A percentile compares a stretch with the other conserved stretches of the same genome.
These are phyloP conservation scores for Megaceryle torquata DNA, from an alignment of 2,113 vertebrate genomes.

Conservation along the genomic window DNA sequence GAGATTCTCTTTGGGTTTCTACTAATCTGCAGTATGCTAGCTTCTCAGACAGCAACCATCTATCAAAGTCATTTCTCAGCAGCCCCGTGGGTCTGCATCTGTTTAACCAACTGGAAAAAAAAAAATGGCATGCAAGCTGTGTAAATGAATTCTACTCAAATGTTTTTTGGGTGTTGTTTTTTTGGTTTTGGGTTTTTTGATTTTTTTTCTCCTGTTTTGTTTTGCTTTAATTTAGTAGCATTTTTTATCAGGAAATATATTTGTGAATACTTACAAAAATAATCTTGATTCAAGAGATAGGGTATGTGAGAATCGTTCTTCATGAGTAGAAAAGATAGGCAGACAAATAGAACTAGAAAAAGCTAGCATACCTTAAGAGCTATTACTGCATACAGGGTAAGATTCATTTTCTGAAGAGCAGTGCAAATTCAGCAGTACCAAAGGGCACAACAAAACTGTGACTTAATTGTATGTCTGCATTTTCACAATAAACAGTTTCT, in stretches of 20 bases:
- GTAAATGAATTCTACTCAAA: constrained; percentile 69
- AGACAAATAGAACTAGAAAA: not conserved
- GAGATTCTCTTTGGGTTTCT: constrained; percentile 76
- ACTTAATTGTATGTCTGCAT: not conserved
- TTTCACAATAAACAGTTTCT: not conserved
- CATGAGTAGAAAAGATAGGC: not conserved
- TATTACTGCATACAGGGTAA: not conserved
- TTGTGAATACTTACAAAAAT: not conserved
- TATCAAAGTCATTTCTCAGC: constrained; percentile 81
- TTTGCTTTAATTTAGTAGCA: not conserved
- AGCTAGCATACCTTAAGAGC: not conserved
- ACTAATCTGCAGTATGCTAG: constrained; percentile 80
- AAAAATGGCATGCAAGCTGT: constrained; percentile 71
- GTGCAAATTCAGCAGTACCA: not conserved
- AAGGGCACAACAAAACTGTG: not conserved
- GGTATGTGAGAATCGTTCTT: not conserved
- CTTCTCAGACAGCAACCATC: constrained; percentile 79
- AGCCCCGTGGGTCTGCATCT: constrained; percentile 75
- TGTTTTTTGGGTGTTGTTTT: not conserved
- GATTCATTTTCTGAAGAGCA: not conserved
- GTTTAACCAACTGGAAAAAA: constrained; percentile 79
- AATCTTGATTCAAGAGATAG: not conserved
- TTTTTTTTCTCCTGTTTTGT: not conserved
- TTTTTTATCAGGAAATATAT: constrained; percentile 25
- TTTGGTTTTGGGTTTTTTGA: no score